Base-by-base conservation (phyloP, 1,140 invertebrate genomes). In the Conus betulinus region DNA sequence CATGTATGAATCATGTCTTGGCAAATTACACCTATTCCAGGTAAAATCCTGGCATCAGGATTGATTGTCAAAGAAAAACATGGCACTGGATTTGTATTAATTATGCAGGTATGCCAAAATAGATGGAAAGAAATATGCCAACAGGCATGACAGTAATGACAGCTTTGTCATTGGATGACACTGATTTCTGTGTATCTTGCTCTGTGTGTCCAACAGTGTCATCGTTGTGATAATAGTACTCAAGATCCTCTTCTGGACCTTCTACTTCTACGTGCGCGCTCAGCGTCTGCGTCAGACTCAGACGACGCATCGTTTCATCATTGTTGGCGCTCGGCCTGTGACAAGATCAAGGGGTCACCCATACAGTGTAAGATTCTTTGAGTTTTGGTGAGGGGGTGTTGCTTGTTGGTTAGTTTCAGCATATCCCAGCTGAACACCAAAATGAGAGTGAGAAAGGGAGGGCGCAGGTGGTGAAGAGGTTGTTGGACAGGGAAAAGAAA, bases 191-290 rank as follows among this genome's bases (percentile, higher is more conserved):
- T 63, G 60, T 20, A 63, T 63, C 17, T 63, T 63, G 60, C 17
- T 63, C 13, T 23, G 23, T 88, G 57, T 51, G n/a, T 39, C 13
- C 84, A 87, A 20, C 81, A 89, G 88, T 60, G 67, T 89, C 25
- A 71, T 89, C 20, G 79, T 89, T 51, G 81, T 89, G 57, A 60
- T 89, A 20, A 74, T 89, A 3, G 60, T 89, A 53, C 79, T 89
- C 79, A 89, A 89, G 74, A 85, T 89, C 11, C 63, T 89, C 17
- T 89, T 89, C 82, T 89, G 88, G 88, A 89, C 86, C 55, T 89
- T 89, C 81, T 89, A 89, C 81, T 89, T 89, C 74, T 89, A 89
- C 82, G 82, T 87, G 6, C 88, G 88, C 23, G 85, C 88, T n/a
- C 88, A 89, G 85, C 85, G 88, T 27, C 13, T 87, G 23, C 79